phyloP scores from a whole-genome alignment of 2,888 invertebrate species.

The Ophion obscuratus region DNA sequence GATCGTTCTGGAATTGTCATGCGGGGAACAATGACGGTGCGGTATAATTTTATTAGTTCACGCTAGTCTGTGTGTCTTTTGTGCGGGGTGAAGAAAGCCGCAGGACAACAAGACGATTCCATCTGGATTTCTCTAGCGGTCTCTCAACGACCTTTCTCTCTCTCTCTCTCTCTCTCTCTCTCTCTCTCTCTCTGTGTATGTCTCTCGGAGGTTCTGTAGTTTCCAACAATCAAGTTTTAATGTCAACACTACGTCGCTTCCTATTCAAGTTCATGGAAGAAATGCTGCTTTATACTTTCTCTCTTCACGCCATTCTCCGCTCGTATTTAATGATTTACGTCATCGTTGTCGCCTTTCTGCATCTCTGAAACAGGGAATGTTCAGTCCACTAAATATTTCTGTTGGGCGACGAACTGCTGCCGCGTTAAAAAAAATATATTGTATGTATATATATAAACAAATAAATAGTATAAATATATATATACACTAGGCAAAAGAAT shows the following conservation, averaged over 20 bases:
- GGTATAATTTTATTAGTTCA: not conserved
- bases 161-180: too few species aligned
- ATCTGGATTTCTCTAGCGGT: not conserved
- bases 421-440: too few species aligned
- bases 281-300: not conserved
- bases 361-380: not conserved
- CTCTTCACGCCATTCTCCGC: not conserved
- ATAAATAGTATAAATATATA: too few species aligned
- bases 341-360: not conserved
- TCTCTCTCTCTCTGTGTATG: too few species aligned
- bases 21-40: not conserved
- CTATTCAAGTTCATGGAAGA: not conserved
- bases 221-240: conserved; percentile 23
- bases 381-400: too few species aligned
- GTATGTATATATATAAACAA: too few species aligned
- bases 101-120: not conserved
- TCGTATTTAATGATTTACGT: not conserved
- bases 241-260: not conserved
- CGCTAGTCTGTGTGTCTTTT: not conserved
- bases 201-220: not conserved
- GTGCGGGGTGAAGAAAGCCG: not conserved
- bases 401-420: too few species aligned
- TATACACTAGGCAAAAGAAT: too few species aligned
- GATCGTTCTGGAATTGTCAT: not conserved
- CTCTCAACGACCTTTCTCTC: not conserved